Base-by-base conservation (phyloP, 2,888 invertebrate genomes). In the Macropis europaea region DNA sequence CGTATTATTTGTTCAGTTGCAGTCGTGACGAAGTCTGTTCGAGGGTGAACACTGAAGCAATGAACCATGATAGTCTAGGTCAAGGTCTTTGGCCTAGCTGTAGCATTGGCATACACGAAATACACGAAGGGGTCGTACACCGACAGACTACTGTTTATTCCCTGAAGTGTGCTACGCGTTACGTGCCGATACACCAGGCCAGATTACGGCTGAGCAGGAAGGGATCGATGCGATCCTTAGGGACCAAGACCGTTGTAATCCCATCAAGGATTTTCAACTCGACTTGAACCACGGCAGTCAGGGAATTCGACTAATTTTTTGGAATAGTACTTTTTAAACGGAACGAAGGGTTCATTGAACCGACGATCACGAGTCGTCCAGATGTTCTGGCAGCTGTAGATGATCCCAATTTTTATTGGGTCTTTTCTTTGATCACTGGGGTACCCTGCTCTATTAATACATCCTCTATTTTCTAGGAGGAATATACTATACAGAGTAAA, bases 121-220 rank as follows among this genome's bases (percentile, higher is more conserved):
- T 60, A 60, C 50, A 56, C 43, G 50, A 52, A 66, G 57, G 61
- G 70, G 64, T 61, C 57, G n/a, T n/a, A 40, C 69, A 32, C 54
- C 52, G 57, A 61, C 38, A 38, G 61, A 66, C 59, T 13, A 54
- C 50, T 62, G 75, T 66, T 73, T 76, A 73, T 70, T 73, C 75
- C 73, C 73, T 42, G 15, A 57, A 73, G 73, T 66, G 63, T 64
- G 59, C 64, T 73, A 60, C 62, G 66, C 40, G 73, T 66, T 76
- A 70, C 60, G 48, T 54, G 54, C 47, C 47, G 36, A 30, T 57
- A 42, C 26, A 56, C 53, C 11, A 11, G 30, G 30, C 43, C 42
- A 57, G 64, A 50, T 61, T 60, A 72, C 38, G 6, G 36, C 28
- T 48, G 42, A 54, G 64, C 22, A 43, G 52, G 47, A 22, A 45